Percentiles rank a stretch among this genome's conserved stretches.
These are phyloP conservation scores for Atethmia centrago DNA, from an alignment of 2,888 invertebrate species.

Conservation along the genomic window DNA sequence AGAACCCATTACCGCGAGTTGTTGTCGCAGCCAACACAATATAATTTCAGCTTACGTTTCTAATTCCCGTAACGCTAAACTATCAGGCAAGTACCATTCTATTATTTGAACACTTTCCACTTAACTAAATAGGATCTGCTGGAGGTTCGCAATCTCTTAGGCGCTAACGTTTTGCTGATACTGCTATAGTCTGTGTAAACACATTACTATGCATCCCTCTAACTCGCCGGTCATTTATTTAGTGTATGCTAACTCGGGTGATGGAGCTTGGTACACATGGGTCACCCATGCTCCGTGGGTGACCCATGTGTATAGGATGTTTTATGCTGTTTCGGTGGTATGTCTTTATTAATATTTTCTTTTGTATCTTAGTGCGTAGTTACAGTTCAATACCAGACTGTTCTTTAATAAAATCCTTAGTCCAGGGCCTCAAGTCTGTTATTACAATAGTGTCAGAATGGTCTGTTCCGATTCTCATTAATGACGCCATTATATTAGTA, in stretches of 20 bases:
- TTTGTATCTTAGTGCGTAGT: background rate
- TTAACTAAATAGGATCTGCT: slow-evolving; percentile 57
- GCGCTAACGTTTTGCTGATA: slow-evolving; percentile 56
- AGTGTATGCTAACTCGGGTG: slow-evolving; percentile 62
- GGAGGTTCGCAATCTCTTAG: slow-evolving; percentile 61
- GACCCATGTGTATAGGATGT: slow-evolving; percentile 31
- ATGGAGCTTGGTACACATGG: slow-evolving; percentile 29
- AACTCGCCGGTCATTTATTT: slow-evolving; percentile 65
- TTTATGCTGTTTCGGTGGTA: slow-evolving; percentile 20
- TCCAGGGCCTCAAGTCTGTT: no score
- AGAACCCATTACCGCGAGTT: slow-evolving; percentile 53
- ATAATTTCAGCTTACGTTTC: slow-evolving; percentile 61
- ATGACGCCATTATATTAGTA: no score
- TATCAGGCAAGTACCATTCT: slow-evolving; percentile 54
- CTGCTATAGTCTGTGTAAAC: slow-evolving; percentile 53
- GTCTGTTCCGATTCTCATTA: no score
- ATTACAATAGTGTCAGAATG: no score
- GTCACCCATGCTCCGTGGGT: no score
- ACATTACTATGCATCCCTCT: slow-evolving; percentile 64
- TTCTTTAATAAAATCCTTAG: no score
- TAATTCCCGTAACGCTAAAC: slow-evolving; percentile 62
- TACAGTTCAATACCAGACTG: background rate
- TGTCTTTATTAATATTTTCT: slow-evolving; percentile 29
- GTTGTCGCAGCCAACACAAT: slow-evolving; percentile 55
- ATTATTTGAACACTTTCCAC: slow-evolving; percentile 62